These are phyloP conservation scores for Rhagologus leucostigma DNA, from an alignment of 2,113 vertebrate genomes.

Conservation along the genomic window DNA sequence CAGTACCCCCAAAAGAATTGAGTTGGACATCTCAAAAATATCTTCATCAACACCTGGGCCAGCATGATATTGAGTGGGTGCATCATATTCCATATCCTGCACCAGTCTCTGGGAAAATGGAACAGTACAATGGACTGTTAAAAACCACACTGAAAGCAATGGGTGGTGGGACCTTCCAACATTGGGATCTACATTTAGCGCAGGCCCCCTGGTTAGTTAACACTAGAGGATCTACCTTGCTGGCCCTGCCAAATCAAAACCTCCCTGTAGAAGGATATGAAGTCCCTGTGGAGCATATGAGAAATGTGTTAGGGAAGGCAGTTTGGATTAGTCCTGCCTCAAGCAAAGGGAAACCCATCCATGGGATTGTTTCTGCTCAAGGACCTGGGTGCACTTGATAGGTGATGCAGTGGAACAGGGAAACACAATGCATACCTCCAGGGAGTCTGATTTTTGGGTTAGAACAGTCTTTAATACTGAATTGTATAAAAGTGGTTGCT, in stretches of 20 bases:
- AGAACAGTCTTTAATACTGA: not conserved
- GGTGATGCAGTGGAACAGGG: not conserved
- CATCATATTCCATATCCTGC: not conserved
- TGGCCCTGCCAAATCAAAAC: not conserved
- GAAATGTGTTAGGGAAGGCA: not conserved
- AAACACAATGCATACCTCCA: not conserved
- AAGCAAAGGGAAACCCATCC: not conserved
- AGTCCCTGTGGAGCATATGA: not conserved
- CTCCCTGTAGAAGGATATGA: not conserved
- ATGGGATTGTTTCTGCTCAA: not conserved
- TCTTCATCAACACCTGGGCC: not conserved
- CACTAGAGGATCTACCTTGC: not conserved
- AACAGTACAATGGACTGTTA: not conserved
- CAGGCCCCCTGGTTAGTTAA: not conserved
- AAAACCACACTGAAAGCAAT: not conserved
- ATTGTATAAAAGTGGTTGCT: not conserved
- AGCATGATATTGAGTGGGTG: not conserved
- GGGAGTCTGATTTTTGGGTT: not conserved
- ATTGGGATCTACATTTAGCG: not conserved
- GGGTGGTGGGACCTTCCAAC: not conserved
- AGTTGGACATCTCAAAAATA: not conserved
- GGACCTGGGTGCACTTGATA: not conserved
- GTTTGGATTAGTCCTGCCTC: not conserved
- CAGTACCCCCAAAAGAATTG: not conserved
- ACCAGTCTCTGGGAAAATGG: not conserved